Base-by-base conservation (phyloP, 2,888 invertebrate genomes). In the Drosophila melanocephala region DNA sequence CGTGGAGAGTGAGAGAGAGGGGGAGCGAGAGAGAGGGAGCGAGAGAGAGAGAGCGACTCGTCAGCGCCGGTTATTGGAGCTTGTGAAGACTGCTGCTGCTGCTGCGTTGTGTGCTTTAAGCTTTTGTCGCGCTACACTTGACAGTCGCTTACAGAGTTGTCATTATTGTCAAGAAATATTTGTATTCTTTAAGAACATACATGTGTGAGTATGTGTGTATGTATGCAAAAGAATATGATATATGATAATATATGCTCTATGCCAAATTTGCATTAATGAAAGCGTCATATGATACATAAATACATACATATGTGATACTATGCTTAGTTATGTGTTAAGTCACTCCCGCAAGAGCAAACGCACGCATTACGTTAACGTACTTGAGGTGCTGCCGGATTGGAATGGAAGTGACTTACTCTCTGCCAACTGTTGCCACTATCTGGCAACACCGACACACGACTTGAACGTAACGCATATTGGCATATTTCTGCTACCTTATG, bases 91-190 rank as follows among this genome's bases (percentile, higher is more conserved):
- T 26, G 16, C 26, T 26, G 47, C 32, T 32, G 32, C 9, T 56
- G 60, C 57, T 58, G 75, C 53, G 70, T 66, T 63, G 56, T 59
- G 59, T 67, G 63, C 60, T 62, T 69, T 60, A 59, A 72, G 76
- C 79, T 79, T 79, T 79, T 79, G 76, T 79, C 76, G 79, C 79
- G 55, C 76, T 65, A 77, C 77, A 72, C 76, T 65, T 68, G 61
- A 44, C 56, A 61, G 37, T 26, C 59, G 28, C 47, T 51, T 62
- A 60, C 59, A 76, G 79, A 57, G 76, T 67, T 79, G 79, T 73
- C 79, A 58, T 50, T 44, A 16, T 65, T 37, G 56, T 50, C 64
- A 57, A 30, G 33, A 56, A 22, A 44, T 26, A 22, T 35, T 30
- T 16, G 5, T 12, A n/a, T 26, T 26, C 14, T 47, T 47, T 47